Conservation (phyloP, 2,797 vertebrate species). For the Halcyon badia region DNA sequence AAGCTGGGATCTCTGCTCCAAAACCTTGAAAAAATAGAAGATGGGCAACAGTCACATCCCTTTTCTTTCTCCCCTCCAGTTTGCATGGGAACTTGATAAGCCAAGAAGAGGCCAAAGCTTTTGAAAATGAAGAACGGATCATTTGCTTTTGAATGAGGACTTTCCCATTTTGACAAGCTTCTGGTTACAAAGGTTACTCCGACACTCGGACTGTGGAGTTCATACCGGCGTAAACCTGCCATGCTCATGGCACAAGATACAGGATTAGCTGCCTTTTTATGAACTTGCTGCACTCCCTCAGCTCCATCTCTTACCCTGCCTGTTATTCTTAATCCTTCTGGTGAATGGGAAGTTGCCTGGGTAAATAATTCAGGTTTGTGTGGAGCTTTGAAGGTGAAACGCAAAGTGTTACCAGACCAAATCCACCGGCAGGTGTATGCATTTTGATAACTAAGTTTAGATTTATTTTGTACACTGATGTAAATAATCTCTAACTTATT, state of each 20-base stretch:
- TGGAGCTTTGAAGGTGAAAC: background rate
- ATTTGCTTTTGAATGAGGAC: slow-evolving; percentile 72
- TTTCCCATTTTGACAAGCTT: background rate
- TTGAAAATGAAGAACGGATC: slow-evolving; percentile 77
- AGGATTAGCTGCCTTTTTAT: background rate
- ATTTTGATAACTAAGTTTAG: background rate
- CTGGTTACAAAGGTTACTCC: background rate
- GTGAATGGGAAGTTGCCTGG: background rate
- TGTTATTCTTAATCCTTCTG: background rate
- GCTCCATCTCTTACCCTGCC: background rate
- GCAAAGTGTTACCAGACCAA: background rate
- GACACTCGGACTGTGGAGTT: background rate
- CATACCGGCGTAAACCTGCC: background rate
- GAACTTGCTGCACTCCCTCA: background rate
- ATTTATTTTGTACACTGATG: slow-evolving; percentile 25
- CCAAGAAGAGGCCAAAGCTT: slow-evolving; percentile 78
- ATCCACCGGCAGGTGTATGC: background rate
- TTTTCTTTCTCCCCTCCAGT: slow-evolving; percentile 47
- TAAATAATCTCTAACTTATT: slow-evolving; percentile 61
- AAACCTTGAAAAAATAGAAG: background rate
- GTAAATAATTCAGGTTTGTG: slow-evolving; percentile 4
- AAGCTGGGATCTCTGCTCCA: background rate
- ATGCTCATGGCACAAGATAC: background rate
- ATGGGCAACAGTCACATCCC: background rate
- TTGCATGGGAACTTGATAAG: slow-evolving; percentile 79